These are phyloP conservation scores for Pelodytes ibericus DNA, from an alignment of 2,797 vertebrate genomes.

Conservation along the genomic window DNA sequence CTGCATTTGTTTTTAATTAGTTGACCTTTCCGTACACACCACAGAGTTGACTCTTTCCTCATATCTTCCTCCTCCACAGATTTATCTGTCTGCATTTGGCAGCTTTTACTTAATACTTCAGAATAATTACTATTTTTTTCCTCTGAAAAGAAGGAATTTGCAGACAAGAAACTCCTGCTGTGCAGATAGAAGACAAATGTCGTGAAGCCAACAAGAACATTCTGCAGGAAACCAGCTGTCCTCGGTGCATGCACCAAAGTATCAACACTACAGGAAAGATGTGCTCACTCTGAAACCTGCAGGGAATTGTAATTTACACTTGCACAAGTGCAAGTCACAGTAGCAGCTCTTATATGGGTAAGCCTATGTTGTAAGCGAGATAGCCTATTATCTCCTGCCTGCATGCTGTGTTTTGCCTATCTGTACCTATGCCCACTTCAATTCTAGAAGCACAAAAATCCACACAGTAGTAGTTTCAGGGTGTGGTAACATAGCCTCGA, in stretches of 20 bases:
- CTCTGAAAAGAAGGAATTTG: conserved; percentile 10
- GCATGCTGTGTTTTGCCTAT: too few species aligned
- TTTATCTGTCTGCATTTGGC: conserved; percentile 34
- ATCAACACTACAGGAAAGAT: too few species aligned
- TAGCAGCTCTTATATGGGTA: too few species aligned
- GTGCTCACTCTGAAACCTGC: too few species aligned
- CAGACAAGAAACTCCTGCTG: neutral
- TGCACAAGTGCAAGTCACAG: too few species aligned
- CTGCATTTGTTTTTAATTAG: conserved; percentile 26
- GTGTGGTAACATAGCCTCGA: conserved; percentile 35
- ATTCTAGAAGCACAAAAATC: conserved; percentile 2
- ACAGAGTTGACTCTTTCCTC: conserved; percentile 11
- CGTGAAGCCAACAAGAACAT: neutral
- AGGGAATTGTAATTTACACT: too few species aligned
- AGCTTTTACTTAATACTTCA: conserved; percentile 1
- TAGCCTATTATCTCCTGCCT: too few species aligned
- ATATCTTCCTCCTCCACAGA: conserved; percentile 16
- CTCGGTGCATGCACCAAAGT: too few species aligned
- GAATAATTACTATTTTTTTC: conserved; percentile 16
- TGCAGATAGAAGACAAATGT: conserved; percentile 3
- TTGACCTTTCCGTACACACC: conserved; percentile 5
- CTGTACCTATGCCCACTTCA: neutral
- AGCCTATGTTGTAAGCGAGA: too few species aligned
- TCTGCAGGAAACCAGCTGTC: neutral
- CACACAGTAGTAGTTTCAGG: conserved; percentile 31